phyloP scores from a whole-genome alignment of 1,140 invertebrate species.

The Heliconius hewitsoni region DNA sequence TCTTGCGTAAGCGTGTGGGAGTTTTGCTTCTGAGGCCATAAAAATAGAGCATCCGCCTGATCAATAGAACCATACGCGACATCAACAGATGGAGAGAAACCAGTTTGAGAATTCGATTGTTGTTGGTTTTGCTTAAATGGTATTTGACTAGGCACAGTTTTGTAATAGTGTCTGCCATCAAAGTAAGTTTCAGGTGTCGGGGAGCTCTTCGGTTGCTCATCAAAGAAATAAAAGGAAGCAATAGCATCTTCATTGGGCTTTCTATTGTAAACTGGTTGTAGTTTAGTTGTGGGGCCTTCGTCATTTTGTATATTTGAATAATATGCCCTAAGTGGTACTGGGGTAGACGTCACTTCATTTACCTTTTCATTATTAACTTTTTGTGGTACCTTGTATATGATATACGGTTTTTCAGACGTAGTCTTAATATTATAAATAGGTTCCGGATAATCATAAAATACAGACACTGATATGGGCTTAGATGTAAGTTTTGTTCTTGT shows the following conservation, averaged over 20 bases:
- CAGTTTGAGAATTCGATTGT: conserved; percentile 58
- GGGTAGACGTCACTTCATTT: conserved; percentile 80
- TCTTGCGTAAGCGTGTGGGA: conserved; percentile 77
- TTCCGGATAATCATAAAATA: conserved; percentile 72
- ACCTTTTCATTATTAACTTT: conserved; percentile 56
- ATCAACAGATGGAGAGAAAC: conserved; percentile 66
- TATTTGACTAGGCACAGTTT: conserved; percentile 65
- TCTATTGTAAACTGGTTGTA: conserved; percentile 74
- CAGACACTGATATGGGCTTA: conserved; percentile 75
- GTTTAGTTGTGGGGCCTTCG: conserved; percentile 78
- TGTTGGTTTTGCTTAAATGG: conserved; percentile 55
- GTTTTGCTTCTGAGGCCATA: conserved; percentile 79
- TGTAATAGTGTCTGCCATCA: conserved; percentile 78
- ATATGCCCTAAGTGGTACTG: conserved; percentile 83
- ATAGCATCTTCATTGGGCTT: conserved; percentile 77
- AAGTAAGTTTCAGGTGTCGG: conserved; percentile 65
- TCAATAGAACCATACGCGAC: conserved; percentile 74
- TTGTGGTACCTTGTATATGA: conserved; percentile 76
- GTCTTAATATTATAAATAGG: conserved; percentile 67
- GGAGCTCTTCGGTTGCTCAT: conserved; percentile 79
- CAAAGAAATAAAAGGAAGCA: conserved; percentile 83
- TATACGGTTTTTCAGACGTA: conserved; percentile 77
- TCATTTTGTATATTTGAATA: conserved; percentile 82
- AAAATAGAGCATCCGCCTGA: conserved; percentile 72
- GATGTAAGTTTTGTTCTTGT: conserved; percentile 75